Percentiles rank a stretch among this genome's conserved stretches.
These are phyloP conservation scores for Bostrychus sinensis DNA, from an alignment of 2,113 vertebrate species.

Conservation along the genomic window DNA sequence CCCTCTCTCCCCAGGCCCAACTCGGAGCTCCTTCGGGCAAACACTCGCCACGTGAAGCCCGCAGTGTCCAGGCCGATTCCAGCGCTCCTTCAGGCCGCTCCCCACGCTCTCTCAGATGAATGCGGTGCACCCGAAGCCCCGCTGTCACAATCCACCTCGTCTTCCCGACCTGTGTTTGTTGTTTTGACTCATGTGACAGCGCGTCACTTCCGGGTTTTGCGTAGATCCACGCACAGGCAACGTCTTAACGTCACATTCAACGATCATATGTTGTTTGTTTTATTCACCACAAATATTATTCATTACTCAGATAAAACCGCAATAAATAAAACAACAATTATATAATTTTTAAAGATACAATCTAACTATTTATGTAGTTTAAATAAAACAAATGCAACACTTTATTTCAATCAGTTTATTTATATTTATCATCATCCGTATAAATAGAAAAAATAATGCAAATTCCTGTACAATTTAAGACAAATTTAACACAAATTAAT, in stretches of 20 bases:
- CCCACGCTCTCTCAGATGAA: neutral
- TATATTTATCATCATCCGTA: no score
- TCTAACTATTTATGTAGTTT: no score
- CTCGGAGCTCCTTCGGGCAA: neutral
- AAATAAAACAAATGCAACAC: no score
- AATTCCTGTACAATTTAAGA: no score
- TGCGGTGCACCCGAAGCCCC: no score
- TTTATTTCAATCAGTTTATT: no score
- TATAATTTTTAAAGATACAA: no score
- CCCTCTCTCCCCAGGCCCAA: neutral
- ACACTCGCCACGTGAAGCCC: neutral
- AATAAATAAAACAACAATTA: no score
- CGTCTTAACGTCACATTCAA: constrained; percentile 30
- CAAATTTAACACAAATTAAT: no score
- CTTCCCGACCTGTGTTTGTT: constrained; percentile 35
- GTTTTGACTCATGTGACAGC: constrained; percentile 50
- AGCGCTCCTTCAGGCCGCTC: neutral
- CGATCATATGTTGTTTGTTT: neutral
- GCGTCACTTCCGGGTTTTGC: constrained; percentile 64
- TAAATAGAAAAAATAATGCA: no score
- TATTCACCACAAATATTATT: neutral
- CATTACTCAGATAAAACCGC: no score
- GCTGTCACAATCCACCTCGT: neutral
- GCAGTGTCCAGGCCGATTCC: neutral
- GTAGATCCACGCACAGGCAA: neutral